Evolutionary conservation across 2,888 invertebrate species (phyloP), one percentile per base, ranked within the genome.

Genomic region (Meta bourneti): DNA sequence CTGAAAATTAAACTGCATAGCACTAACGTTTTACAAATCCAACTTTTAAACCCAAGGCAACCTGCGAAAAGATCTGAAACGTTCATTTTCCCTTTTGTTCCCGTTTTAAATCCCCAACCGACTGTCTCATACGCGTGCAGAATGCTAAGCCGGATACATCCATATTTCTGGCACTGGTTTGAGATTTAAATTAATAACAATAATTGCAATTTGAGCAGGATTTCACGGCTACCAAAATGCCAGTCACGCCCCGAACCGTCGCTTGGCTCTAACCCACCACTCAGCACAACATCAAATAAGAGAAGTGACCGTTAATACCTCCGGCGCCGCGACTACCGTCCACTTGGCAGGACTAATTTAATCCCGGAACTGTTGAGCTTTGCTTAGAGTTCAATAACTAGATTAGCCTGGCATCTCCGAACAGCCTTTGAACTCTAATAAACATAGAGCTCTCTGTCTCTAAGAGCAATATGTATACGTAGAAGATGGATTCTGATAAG

Each of bases 381-480:
- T 85, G 90, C 90, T 90, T 85, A 85, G 90, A 85, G 85, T 90
- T 90, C 90, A 90, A 85, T 90, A 90, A 90, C 84, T 90, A 90
- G 90, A 90, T 90, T 90, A 90, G 89, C 79, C 54, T 54, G 70
- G 71, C 77, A 78, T 89, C 49, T 90, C 69, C 69, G 20, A 48
- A n/a, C 52, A 83, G 78, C 90, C 90, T 90, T 85, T 90, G 90
- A 90, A 80, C 85, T 90, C 85, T 85, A 90, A 90, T 90, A 90
- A 90, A 90, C 90, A 90, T 84, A 8, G 78, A 79, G 69, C 61
- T 34, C 19, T 77, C 85, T 34, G 34, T 69, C 74, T 69, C 74
- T 72, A 78, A n/a, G 72, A 82, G 82, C 82, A 78, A 87, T 87
- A 80, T 71, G 80, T 79, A 51, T 72, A 52, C 13, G 86, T 6